phyloP scores from a whole-genome alignment of 2,113 vertebrate species.

The Petromus typicus region DNA sequence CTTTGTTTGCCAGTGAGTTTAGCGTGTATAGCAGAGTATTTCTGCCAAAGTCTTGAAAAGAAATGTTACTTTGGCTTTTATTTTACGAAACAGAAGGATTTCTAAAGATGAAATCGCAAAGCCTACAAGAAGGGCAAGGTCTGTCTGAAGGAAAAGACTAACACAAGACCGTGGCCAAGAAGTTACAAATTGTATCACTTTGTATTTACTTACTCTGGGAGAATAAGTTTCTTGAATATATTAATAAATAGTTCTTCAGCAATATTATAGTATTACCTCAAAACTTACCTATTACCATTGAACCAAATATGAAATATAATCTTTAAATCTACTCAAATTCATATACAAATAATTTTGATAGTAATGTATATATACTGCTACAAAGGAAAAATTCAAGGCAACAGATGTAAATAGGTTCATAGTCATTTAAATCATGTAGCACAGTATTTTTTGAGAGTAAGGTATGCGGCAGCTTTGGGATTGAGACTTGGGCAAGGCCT shows the following conservation, averaged over 20 bases:
- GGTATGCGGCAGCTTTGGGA: no score
- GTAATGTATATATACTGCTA: not conserved
- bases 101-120: not conserved
- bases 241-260: not conserved
- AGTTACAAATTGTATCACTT: not conserved
- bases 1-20: conserved; percentile 42
- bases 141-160: not conserved
- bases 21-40: not conserved
- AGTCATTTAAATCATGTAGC: not conserved
- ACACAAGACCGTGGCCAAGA: not conserved
- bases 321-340: not conserved
- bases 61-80: conserved; percentile 26
- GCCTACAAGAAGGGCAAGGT: not conserved
- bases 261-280: not conserved
- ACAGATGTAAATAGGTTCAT: not conserved
- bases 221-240: not conserved
- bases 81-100: conserved; percentile 32
- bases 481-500: no score
- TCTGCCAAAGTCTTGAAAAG: conserved; percentile 45
- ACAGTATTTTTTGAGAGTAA: not conserved
- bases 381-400: not conserved
- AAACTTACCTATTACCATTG: not conserved
- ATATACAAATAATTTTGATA: not conserved
- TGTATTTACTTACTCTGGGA: not conserved
- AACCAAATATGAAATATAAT: not conserved